Conservation (phyloP, 2,888 invertebrate species). For the Heliconius ismenius region DNA sequence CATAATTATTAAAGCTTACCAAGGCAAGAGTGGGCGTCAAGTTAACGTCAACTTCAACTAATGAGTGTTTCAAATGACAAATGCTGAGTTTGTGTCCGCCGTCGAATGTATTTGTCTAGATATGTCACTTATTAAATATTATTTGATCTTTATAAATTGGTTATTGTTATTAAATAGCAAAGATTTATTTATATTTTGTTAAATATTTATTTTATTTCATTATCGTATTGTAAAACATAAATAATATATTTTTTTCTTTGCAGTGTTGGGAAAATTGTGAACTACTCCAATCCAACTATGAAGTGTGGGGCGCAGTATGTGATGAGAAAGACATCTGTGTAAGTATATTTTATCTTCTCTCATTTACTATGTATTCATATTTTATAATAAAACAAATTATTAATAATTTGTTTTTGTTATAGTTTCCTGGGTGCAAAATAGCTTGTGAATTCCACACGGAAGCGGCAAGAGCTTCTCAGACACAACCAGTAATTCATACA, state of each 20-base stretch:
- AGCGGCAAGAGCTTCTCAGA: constrained; percentile 83
- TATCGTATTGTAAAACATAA: neutral
- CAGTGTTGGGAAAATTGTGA: constrained; percentile 91
- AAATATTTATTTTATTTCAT: neutral
- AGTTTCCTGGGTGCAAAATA: constrained; percentile 88
- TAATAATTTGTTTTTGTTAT: constrained; percentile 60
- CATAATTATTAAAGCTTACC: constrained; percentile 77
- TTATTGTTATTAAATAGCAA: constrained; percentile 30
- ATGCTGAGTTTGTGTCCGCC: constrained; percentile 66
- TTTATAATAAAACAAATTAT: constrained; percentile 25
- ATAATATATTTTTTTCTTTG: constrained; percentile 68
- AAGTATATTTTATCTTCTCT: constrained; percentile 66
- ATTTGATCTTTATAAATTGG: constrained; percentile 41
- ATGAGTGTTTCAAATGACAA: constrained; percentile 77
- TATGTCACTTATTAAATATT: constrained; percentile 44
- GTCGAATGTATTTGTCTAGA: constrained; percentile 59
- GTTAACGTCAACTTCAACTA: constrained; percentile 78
- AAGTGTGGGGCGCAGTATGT: constrained; percentile 87
- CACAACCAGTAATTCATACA: constrained; percentile 86
- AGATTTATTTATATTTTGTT: neutral
- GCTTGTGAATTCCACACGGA: constrained; percentile 87
- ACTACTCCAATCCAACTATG: constrained; percentile 86
- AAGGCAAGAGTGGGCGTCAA: constrained; percentile 69
- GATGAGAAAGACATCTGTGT: constrained; percentile 87
- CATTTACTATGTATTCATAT: neutral